A percentile compares a stretch with the other conserved stretches of the same genome.
Evolutionary conservation across 2,888 invertebrate species (phyloP).

Genomic region (Cenopis cana): DNA sequence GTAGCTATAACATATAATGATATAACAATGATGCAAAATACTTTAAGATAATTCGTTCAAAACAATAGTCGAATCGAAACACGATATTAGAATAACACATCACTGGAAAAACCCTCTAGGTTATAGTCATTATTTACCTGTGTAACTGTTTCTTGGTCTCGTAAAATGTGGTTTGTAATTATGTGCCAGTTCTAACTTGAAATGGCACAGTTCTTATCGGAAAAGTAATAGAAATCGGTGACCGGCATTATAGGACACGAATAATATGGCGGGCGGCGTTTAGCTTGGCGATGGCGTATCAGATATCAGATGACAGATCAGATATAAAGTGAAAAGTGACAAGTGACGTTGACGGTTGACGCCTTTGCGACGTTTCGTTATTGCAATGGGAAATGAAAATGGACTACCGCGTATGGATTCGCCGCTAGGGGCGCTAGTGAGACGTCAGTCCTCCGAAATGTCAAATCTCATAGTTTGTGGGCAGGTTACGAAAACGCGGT

Average conservation of each 20-base stretch:
- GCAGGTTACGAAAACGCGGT: no score
- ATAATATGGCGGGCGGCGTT: slow-evolving; percentile 26
- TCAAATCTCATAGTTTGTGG: no score
- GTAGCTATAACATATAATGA: background rate
- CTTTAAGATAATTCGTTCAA: slow-evolving; percentile 9
- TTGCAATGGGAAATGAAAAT: background rate
- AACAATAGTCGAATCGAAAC: background rate
- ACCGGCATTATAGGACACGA: slow-evolving; percentile 26
- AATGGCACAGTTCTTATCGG: slow-evolving; percentile 24
- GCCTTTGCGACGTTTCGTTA: background rate
- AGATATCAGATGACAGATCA: no score
- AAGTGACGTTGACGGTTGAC: background rate
- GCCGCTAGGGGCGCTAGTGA: no score
- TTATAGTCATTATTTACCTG: slow-evolving; percentile 28
- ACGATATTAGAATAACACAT: background rate
- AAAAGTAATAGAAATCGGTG: slow-evolving; percentile 18
- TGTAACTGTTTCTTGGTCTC: background rate
- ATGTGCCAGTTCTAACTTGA: slow-evolving; percentile 12
- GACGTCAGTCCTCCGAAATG: no score
- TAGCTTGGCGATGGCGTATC: background rate
- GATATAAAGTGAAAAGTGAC: no score
- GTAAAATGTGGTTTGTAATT: background rate
- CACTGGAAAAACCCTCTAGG: background rate
- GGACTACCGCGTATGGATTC: no score
- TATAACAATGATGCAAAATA: slow-evolving; percentile 2